Base-by-base conservation (phyloP, 2,888 invertebrate genomes). In the Chelonus formosanus region DNA sequence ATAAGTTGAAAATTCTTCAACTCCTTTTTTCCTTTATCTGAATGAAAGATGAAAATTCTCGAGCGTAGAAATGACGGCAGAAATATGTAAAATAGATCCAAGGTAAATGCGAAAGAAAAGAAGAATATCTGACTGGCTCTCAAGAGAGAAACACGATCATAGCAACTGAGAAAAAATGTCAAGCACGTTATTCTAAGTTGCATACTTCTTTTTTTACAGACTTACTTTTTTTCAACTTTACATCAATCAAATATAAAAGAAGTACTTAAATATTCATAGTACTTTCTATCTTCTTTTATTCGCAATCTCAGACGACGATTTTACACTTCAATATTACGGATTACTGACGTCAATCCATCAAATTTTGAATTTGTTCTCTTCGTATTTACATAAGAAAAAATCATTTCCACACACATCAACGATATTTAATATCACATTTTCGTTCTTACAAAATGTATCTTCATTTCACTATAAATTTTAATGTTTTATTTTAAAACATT, bases 1-100 rank as follows among this genome's bases (percentile, higher is more conserved):
- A 20, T 20, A 20, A 20, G 20, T 20, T 20, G 20, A 20, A 20
- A 20, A 20, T 20, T 20, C 20, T 20, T 20, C 20, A 20, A 20
- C 20, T 20, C 20, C 20, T 20, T 20, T 20, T 20, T 2, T 20
- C 20, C 20, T 20, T 20, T 20, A 20, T 20, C 1, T 20, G 2
- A 20, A 20, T 20, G 40, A 58, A 50, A 56, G 36, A 58, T 53
- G 45, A 53, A 58, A 64, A 61, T 61, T 52, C 52, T 62, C 54
- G 36, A 34, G 20, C 32, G 31, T 64, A 10, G 20, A 20, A 20
- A 20, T 20, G 20, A 20, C 20, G n/a, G 58, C 8, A 6, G n/a
- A 64, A 57, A 64, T 57, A 64, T 52, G 50, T 43, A 47, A 53
- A 52, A 36, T 20, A 44, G 57, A 57, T 50, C 3, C 34, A 48